Evolutionary conservation across 2,888 invertebrate species (phyloP).

Genomic region (Chirona hameri): DNA sequence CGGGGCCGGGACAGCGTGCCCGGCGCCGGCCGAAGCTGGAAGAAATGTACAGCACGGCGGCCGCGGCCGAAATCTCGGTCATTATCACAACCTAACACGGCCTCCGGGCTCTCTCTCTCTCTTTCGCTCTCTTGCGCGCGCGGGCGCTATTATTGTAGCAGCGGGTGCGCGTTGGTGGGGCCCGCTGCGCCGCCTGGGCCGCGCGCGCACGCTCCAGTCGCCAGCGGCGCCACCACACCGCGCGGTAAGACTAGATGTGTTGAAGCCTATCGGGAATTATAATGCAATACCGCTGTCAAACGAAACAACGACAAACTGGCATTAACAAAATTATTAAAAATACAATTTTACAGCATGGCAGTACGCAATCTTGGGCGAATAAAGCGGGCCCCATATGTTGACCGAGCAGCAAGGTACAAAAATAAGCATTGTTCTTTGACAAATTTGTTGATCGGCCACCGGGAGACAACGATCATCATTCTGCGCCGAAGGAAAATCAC

Average conservation of each 20-base stretch:
- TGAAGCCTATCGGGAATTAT: constrained; percentile 9
- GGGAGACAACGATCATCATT: neutral
- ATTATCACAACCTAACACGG: constrained; percentile 28
- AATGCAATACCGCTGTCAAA: constrained; percentile 22
- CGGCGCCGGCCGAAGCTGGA: neutral
- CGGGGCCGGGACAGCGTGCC: neutral
- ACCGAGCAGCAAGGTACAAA: neutral
- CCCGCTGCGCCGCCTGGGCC: too few species aligned
- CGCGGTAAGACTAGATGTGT: constrained; percentile 24
- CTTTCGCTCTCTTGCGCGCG: too few species aligned
- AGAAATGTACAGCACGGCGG: neutral
- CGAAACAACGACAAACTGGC: constrained; percentile 10
- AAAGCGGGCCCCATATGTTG: neutral
- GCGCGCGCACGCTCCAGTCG: neutral
- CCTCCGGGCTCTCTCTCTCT: neutral
- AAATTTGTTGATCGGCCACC: neutral
- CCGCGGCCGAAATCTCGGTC: constrained; percentile 4
- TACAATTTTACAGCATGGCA: constrained; percentile 26
- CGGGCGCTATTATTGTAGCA: too few species aligned
- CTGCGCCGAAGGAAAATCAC: neutral
- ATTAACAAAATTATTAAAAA: constrained; percentile 25
- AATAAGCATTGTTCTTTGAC: constrained; percentile 23
- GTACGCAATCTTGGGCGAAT: constrained; percentile 2
- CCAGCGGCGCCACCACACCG: neutral
- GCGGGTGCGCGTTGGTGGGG: too few species aligned